phyloP scores from a whole-genome alignment of 2,113 vertebrate genomes.

The Phasianus colchicus region DNA sequence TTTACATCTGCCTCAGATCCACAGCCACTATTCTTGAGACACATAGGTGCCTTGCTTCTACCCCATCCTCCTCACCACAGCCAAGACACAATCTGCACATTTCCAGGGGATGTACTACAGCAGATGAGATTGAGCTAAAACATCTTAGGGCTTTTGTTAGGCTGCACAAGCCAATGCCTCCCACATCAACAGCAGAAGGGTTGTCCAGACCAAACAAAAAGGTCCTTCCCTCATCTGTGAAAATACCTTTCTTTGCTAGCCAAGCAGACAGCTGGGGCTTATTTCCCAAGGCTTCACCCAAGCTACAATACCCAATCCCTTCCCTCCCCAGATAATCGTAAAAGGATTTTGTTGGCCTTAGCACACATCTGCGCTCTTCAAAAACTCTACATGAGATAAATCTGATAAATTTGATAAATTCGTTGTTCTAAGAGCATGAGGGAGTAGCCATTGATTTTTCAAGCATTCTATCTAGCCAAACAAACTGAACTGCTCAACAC shows the following conservation, averaged over 20 bases:
- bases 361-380: constrained; percentile 29
- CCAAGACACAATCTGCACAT: neutral
- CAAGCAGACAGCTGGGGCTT: neutral
- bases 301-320: neutral
- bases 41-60: neutral
- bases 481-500: neutral
- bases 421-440: neutral
- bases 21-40: neutral
- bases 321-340: neutral
- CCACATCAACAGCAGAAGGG: neutral
- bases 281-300: neutral
- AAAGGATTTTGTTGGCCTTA: neutral
- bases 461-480: neutral
- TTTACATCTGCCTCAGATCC: neutral
- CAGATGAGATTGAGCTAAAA: neutral
- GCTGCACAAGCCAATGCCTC: neutral
- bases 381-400: neutral
- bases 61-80: neutral
- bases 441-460: neutral
- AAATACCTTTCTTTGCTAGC: neutral
- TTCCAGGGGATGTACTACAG: neutral
- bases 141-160: neutral
- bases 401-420: neutral
- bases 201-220: neutral
- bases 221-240: neutral